phyloP scores from a whole-genome alignment of 1,140 invertebrate species.

The Choristoneura fumiferana region DNA sequence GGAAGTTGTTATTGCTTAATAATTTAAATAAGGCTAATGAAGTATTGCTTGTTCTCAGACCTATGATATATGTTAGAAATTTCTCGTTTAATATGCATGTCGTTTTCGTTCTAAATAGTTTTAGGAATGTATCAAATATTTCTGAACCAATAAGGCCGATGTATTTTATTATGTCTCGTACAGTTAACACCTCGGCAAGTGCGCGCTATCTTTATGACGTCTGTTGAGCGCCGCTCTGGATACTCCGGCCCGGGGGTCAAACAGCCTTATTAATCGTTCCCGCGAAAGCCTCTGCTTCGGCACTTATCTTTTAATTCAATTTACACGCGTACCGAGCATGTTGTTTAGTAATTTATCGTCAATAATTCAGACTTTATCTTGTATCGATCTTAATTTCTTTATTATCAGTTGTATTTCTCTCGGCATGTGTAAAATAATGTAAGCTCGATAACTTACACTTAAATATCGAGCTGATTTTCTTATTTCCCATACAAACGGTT shows the following conservation, averaged over 20 bases:
- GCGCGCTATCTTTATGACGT: conserved; percentile 39
- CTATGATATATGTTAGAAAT: conserved; percentile 30
- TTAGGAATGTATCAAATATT: conserved; percentile 12
- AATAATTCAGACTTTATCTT: conserved; percentile 54
- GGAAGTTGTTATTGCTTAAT: conserved; percentile 51
- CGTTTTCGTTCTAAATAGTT: conserved; percentile 14
- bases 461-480: neutral
- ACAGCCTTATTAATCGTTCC: conserved; percentile 51
- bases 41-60: conserved; percentile 39
- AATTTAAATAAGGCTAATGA: conserved; percentile 63
- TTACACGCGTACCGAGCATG: conserved; percentile 58
- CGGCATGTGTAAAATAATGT: conserved; percentile 4
- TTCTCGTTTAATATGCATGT: conserved; percentile 22
- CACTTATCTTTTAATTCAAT: conserved; percentile 74
- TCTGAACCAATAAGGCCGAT: neutral
- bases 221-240: conserved; percentile 23
- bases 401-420: conserved; percentile 48
- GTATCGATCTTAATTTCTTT: conserved; percentile 66
- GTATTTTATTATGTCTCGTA: conserved; percentile 39
- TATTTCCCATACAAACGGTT: neutral
- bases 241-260: conserved; percentile 46
- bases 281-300: conserved; percentile 53
- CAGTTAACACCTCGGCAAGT: conserved; percentile 41
- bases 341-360: conserved; percentile 63
- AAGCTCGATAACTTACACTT: neutral